phyloP scores from a whole-genome alignment of 1,140 invertebrate genomes.

The Paraescarpia echinospica region DNA sequence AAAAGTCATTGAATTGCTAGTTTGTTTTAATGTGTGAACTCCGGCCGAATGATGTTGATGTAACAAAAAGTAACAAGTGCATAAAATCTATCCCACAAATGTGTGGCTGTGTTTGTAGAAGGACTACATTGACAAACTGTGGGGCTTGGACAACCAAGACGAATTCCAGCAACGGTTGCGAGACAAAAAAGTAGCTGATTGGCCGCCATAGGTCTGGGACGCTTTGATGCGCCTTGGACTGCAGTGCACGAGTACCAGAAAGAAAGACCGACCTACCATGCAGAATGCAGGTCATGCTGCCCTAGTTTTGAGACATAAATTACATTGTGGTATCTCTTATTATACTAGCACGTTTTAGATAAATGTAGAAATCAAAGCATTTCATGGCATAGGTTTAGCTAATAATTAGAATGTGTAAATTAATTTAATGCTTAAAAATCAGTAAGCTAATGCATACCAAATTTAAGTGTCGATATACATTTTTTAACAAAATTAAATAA shows the following conservation, averaged over 20 bases:
- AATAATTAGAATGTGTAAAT: too few species aligned
- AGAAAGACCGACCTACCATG: constrained; percentile 21
- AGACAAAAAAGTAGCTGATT: constrained; percentile 17
- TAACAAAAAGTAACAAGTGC: background rate
- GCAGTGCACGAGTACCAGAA: background rate
- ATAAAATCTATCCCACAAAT: background rate
- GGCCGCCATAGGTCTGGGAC: constrained; percentile 8
- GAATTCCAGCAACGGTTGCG: background rate
- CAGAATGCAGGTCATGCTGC: background rate
- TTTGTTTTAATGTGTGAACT: too few species aligned
- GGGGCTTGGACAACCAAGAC: background rate
- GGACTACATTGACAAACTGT: constrained; percentile 15
- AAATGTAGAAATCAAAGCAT: too few species aligned
- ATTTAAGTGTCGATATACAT: too few species aligned
- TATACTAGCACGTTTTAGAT: too few species aligned
- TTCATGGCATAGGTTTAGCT: too few species aligned
- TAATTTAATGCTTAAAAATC: too few species aligned
- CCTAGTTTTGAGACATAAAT: too few species aligned
- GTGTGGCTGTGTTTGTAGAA: background rate
- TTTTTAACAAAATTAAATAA: too few species aligned
- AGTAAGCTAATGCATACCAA: too few species aligned
- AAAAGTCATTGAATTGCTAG: too few species aligned
- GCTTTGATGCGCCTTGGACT: background rate
- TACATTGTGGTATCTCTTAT: too few species aligned
- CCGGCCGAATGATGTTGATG: background rate